Base-by-base conservation (phyloP, 2,797 vertebrate species). In the Merluccius polli region DNA sequence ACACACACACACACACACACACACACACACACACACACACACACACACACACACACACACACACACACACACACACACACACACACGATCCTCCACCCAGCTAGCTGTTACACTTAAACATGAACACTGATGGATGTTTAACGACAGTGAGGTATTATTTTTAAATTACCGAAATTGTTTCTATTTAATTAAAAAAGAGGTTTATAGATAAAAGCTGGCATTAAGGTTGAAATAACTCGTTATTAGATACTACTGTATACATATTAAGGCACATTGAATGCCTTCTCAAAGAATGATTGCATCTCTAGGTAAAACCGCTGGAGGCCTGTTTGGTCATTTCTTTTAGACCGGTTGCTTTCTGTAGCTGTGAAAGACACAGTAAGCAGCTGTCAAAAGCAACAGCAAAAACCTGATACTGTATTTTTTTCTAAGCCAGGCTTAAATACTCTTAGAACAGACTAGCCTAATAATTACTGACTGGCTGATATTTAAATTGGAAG, bases 261-360 rank as follows among this genome's bases (percentile, higher is more conserved):
- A 71, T 41, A 78, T 83, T 79, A 72, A 73, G 78, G 78, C 74
- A 73, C 10, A 59, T 59, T 41, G 75, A 72, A 73, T 2, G 18
- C 38, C 78, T 36, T 70, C 10, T 36, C 68, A 52, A 74, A 84
- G 32, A 77, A 74, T 32, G 77, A 85, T 71, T 82, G 79, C 77
- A 77, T 80, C 79, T 80, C 67, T 27, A 27, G 79, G 72, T 83
- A 32, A 73, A 82, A 85, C 59, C 59, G 24, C 6, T 83, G 79
- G 77, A 83, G 76, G 80, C 79, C 24, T 68, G 85, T 75, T 63
- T 79, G 80, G 78, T 32, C 4, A 71, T 84, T 85, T 83, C 78
- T 79, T 48, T 84, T 73, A 75, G 69, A 81, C 70, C 16, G 73
- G 69, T 35, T 76, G 75, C 33, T 52, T 44, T 79, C 59, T 73